These are phyloP conservation scores for Torymus texanus DNA, from an alignment of 2,888 invertebrate genomes.

Conservation along the genomic window DNA sequence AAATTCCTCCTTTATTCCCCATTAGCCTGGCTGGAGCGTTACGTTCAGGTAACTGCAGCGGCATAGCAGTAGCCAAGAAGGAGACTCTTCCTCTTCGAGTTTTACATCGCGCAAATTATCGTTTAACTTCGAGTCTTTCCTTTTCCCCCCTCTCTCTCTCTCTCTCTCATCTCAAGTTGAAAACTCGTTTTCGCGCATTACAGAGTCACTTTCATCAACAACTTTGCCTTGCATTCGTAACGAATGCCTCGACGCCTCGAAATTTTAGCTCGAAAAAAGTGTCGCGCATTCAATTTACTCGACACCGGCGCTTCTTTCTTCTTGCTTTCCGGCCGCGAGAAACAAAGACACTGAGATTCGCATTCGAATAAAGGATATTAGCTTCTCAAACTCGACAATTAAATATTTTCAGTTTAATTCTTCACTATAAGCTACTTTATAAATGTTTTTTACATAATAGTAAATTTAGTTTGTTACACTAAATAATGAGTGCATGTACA, in stretches of 20 bases:
- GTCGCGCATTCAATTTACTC: constrained; percentile 2
- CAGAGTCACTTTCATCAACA: constrained; percentile 40
- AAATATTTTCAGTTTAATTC: constrained; percentile 26
- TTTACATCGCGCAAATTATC: constrained; percentile 34
- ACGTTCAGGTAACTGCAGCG: too few relatives aligned
- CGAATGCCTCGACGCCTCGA: neutral
- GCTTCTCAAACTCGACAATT: constrained; percentile 2
- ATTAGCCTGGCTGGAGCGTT: neutral
- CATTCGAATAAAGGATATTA: too few relatives aligned
- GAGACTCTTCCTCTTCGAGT: constrained; percentile 20
- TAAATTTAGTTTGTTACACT: too few relatives aligned
- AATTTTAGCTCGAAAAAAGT: neutral
- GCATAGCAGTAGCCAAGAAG: neutral
- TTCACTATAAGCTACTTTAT: neutral
- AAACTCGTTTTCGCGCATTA: constrained; percentile 41
- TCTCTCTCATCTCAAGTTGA: constrained; percentile 32
- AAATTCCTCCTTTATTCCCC: constrained; percentile 31
- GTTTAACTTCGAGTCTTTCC: constrained; percentile 12
- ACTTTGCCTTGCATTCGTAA: constrained; percentile 32
- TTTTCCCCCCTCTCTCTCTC: too few relatives aligned
- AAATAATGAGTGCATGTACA: too few relatives aligned
- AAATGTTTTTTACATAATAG: too few relatives aligned
- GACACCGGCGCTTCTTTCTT: neutral
- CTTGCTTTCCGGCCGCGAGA: neutral
- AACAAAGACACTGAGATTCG: too few relatives aligned